Evolutionary conservation across 2,888 invertebrate genomes (phyloP), one percentile per base, ranked within the genome.

Genomic region (Limnephilus lunatus): DNA sequence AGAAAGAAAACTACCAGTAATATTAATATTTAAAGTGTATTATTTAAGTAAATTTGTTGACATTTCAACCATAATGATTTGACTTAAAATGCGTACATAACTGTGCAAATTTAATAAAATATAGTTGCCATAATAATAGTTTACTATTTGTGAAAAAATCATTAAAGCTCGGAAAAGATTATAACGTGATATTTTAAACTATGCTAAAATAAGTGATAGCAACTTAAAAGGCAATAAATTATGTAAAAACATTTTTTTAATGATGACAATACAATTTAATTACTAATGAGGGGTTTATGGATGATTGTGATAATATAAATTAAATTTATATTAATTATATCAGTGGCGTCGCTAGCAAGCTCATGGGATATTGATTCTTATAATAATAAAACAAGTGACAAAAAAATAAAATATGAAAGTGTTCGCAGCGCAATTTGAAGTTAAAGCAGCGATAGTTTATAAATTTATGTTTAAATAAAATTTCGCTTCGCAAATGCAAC

Each of bases 341-440:
- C 91, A 91, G 89, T 53, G 89, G 91, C 91, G 91, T 91, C 91
- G 91, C 91, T 83, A 83, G 91, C 82, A 87, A 91, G 83, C 83
- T 83, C 15, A 44, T 48, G 48, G 86, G 86, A 86, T 86, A 44
- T 86, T 86, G 86, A 86, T 86, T 86, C 39, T n/a, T 30, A n/a
- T 83, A 68, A 68, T 68, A n/a, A 68, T n/a, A n/a, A 68, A 68
- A 68, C 68, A 68, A 25, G 7, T 83, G 14, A 35, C 1, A 83
- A 35, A 35, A 35, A 35, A 12, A 32, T 5, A 32, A 83, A 35
- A 14, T 19, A 83, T 35, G 25, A 25, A 68, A 4, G 19, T 68
- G 68, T 68, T 68, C 68, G 68, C 68, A 68, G 68, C 68, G 68
- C 68, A 68, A 68, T 68, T 68, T 68, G 7, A 68, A 68, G 9